Conservation (phyloP, 2,888 invertebrate species). For the Acleris cristana region DNA sequence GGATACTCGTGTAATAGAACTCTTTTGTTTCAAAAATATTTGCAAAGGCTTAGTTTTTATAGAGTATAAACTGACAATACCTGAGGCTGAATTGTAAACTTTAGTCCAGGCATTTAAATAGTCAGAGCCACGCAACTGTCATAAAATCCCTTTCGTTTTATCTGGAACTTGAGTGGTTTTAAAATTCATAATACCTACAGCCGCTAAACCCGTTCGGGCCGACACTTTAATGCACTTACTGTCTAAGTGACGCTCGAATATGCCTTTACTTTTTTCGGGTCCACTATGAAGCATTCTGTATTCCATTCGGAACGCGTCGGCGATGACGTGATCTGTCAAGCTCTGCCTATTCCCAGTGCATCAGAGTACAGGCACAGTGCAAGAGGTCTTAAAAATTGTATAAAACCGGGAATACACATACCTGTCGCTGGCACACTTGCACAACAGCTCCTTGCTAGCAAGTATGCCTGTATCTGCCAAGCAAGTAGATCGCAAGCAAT, state of each 20-base stretch:
- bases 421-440: no score
- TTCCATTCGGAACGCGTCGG: slow-evolving; percentile 24
- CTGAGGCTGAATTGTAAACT: no score
- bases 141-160: no score
- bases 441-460: no score
- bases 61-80: slow-evolving; percentile 36
- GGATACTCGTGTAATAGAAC: slow-evolving; percentile 52
- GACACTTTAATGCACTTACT: slow-evolving; percentile 71
- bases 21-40: slow-evolving; percentile 63
- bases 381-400: not conserved
- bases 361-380: not conserved
- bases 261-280: slow-evolving; percentile 54
- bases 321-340: slow-evolving; percentile 20
- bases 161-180: slow-evolving; percentile 52
- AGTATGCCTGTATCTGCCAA: no score
- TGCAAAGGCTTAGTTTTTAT: slow-evolving; percentile 44
- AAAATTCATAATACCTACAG: slow-evolving; percentile 70
- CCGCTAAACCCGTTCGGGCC: slow-evolving; percentile 55
- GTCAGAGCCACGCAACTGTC: no score
- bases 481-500: no score
- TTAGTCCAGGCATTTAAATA: no score
- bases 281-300: not conserved
- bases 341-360: slow-evolving; percentile 9
- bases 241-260: slow-evolving; percentile 55
- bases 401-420: no score